Conservation (phyloP, 2,888 invertebrate genomes). For the Erebia aethiops region DNA sequence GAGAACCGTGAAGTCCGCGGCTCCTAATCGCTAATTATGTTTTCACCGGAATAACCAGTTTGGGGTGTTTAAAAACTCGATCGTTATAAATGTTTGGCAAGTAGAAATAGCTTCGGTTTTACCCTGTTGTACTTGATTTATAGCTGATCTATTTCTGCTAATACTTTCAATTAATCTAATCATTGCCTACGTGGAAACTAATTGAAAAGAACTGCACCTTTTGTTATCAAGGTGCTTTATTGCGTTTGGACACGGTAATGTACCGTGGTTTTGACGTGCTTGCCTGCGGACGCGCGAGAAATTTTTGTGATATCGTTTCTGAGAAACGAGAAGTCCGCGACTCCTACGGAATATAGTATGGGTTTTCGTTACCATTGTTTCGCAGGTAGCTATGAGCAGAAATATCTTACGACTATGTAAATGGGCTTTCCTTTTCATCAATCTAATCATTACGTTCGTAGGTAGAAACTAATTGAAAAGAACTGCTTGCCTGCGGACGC, state of each 20-base stretch:
- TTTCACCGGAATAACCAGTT: constrained; percentile 14
- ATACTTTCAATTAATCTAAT: constrained; percentile 45
- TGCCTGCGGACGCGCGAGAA: constrained; percentile 36
- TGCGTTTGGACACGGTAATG: constrained; percentile 38
- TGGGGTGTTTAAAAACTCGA: neutral
- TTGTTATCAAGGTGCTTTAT: constrained; percentile 60
- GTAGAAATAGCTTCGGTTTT: too few species aligned
- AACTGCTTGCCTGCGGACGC: constrained; percentile 45
- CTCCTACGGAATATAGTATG: neutral
- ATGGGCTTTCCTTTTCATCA: neutral
- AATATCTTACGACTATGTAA: neutral
- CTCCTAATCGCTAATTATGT: constrained; percentile 33
- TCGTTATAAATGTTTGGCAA: too few species aligned
- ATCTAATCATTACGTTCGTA: neutral
- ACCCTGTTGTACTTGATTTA: too few species aligned
- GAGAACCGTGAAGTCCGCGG: constrained; percentile 5
- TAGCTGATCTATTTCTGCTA: too few species aligned
- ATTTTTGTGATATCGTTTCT: neutral
- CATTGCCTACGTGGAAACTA: constrained; percentile 75
- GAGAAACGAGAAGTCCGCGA: too few species aligned
- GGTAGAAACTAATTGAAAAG: constrained; percentile 68
- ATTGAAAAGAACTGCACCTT: constrained; percentile 68
- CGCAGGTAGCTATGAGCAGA: neutral
- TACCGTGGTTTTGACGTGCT: too few species aligned
- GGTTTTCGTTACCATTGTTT: neutral